Base-by-base conservation (phyloP, 1,140 invertebrate genomes). In the Bombus ignitus region DNA sequence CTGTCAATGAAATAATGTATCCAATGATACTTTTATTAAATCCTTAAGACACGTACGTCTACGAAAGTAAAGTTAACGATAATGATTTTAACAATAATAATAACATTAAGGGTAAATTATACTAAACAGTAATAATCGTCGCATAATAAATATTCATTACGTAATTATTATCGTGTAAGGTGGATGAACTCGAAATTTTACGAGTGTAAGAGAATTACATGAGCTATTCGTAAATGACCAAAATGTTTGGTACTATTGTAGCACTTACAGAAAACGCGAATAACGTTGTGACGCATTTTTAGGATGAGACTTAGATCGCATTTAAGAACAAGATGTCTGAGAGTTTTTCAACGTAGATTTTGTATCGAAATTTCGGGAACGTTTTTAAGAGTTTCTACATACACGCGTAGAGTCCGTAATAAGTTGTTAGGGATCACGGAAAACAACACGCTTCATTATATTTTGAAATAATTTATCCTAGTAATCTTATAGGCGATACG, bases 331-430 rank as follows among this genome's bases (percentile, higher is more conserved):
- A 13, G 15, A 85, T 77, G 68, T 47, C 62, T 57, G 44, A 57
- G 79, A 79, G 70, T 83, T 87, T 89, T 28, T 84, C 32, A 32
- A n/a, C 74, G 68, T 79, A 90, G 81, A 90, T 85, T 90, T 90
- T 90, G 32, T 90, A 90, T 87, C 32, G 39, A 75, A 87, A 89
- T 89, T 84, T 73, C 65, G 65, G 68, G 68, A 65, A 78, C 53
- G 28, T 84, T 85, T 89, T 39, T 89, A 90, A 72, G 53, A 65
- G 57, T 84, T 81, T 89, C 66, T 87, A 62, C 53, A 86, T 22
- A 53, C 35, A 37, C 57, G 53, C 47, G 74, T 44, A 83, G 37
- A 5, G 6, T 42, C 44, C 28, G n/a, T 22, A 68, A 79, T 84
- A 42, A 57, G 65, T 71, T 70, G 71, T 72, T 78, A 80, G 39